Evolutionary conservation across 1,140 invertebrate genomes (phyloP).

Genomic region (Aphaenogaster ashmeadi): DNA sequence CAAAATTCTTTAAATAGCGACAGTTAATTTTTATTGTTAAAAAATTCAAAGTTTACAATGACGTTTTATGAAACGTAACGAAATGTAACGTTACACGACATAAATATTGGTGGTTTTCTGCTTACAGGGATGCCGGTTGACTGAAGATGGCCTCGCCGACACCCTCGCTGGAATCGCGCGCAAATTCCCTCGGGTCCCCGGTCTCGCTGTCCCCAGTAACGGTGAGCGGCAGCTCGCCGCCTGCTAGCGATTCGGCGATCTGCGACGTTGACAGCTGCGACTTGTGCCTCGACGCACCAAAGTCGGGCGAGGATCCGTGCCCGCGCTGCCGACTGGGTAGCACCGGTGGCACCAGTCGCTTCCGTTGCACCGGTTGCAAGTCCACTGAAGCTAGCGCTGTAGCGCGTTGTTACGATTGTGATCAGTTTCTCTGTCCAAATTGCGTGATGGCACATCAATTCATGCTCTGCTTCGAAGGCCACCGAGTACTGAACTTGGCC

Average conservation of each 20-base stretch:
- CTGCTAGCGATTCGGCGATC: constrained; percentile 93
- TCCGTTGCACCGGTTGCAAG: constrained; percentile 95
- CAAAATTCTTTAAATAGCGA: background rate
- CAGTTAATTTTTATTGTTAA: background rate
- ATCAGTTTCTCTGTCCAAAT: constrained; percentile 97
- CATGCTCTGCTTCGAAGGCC: constrained; percentile 99
- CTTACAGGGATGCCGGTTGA: constrained; percentile 90
- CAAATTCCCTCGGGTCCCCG: constrained; percentile 95
- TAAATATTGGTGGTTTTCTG: constrained; percentile 46
- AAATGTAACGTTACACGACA: background rate
- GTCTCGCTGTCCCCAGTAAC: constrained; percentile 92
- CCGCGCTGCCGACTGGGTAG: constrained; percentile 91
- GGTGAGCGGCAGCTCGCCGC: constrained; percentile 93
- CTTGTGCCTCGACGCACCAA: constrained; percentile 93
- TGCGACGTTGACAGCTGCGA: constrained; percentile 93
- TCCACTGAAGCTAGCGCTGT: constrained; percentile 94
- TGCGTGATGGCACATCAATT: constrained; percentile 99
- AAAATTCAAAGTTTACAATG: background rate
- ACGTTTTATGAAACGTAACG: too few relatives aligned
- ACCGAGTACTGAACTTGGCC: constrained; percentile 94
- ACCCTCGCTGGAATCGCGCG: constrained; percentile 96
- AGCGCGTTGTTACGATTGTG: constrained; percentile 97
- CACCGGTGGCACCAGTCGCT: constrained; percentile 82
- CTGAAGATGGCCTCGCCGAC: constrained; percentile 94
- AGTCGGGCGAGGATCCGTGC: constrained; percentile 94